Base-by-base conservation (phyloP, 2,113 vertebrate species). In the Indri indri region DNA sequence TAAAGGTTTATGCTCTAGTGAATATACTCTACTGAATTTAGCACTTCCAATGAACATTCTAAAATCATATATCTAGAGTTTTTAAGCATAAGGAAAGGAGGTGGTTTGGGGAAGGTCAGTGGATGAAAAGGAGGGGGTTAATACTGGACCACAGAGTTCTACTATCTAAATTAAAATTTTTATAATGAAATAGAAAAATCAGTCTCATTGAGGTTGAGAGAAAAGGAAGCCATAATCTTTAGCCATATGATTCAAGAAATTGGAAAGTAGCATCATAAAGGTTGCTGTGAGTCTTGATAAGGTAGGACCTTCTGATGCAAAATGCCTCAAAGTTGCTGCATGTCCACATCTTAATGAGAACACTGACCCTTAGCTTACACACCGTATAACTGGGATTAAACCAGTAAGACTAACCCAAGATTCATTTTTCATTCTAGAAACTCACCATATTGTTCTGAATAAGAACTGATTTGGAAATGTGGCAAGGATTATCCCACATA, bases 241-340 rank as follows among this genome's bases (percentile, higher is more conserved):
- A 61, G 25, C 52, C 40, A 59, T 32, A 32, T 70, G n/a, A 70
- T 42, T 82, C 5, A 45, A 70, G 0, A 89, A 70, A 76, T 3
- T 90, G n/a, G 16, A 74, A 89, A 76, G 14, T 45, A 23, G 8
- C 47, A 54, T 12, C 27, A 88, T 65, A 42, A 65, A 63, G 25
- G 5, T 59, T 65, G 5, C 13, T 91, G 22, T 86, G 47, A n/a
- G 25, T 63, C 14, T n/a, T 86, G 32, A 40, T 52, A 92, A 61
- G n/a, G 5, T 10, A 66, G 1, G 30, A 3, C 0, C 7, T 16
- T 12, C 10, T 74, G n/a, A 37, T 30, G 22, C 5, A 71, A 9
- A 22, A 45, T 30, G 11, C 70, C 27, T 86, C 5, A 73, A 42
- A 2, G 25, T 57, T 40, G 34, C 12, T 63, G 50, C 10, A 18